Conservation (phyloP, 1,140 invertebrate genomes). For the Drosophila subobscura region DNA sequence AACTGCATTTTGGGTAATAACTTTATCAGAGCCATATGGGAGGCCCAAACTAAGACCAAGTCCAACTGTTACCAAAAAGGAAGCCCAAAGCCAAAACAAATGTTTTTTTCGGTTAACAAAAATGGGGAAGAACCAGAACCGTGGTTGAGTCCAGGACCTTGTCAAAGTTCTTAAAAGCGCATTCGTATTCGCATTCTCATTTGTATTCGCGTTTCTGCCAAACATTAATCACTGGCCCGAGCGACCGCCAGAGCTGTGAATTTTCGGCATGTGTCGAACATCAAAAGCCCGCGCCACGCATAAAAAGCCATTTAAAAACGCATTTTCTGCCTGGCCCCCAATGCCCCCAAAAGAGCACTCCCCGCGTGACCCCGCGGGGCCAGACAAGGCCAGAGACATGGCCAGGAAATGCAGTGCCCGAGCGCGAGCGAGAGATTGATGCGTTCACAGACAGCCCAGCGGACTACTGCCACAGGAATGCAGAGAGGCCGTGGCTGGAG, state of each 20-base stretch:
- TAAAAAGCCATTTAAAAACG: conserved; percentile 83
- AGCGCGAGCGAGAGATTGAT: conserved; percentile 59
- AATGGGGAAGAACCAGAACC: conserved; percentile 43
- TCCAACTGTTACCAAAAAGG: conserved; percentile 63
- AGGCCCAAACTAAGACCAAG: conserved; percentile 28
- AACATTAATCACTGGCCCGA: conserved; percentile 71
- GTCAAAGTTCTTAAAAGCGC: conserved; percentile 78
- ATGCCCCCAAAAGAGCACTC: conserved; percentile 24
- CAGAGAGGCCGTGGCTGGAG: neutral
- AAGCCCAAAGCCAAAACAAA: conserved; percentile 18
- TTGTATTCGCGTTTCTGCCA: conserved; percentile 72
- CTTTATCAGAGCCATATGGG: conserved; percentile 76
- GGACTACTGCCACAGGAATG: conserved; percentile 40
- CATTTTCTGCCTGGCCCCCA: conserved; percentile 69
- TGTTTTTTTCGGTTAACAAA: conserved; percentile 14
- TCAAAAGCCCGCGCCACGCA: conserved; percentile 80
- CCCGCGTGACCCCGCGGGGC: conserved; percentile 50
- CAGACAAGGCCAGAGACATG: conserved; percentile 16
- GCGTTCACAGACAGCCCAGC: conserved; percentile 73
- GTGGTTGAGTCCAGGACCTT: conserved; percentile 71
- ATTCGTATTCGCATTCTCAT: conserved; percentile 52
- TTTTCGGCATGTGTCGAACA: conserved; percentile 79
- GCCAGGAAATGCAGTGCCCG: conserved; percentile 46
- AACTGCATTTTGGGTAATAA: conserved; percentile 68
- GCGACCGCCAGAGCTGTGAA: conserved; percentile 70